Evolutionary conservation across 2,797 vertebrate genomes (phyloP).

Genomic region (Crenichthys baileyi): DNA sequence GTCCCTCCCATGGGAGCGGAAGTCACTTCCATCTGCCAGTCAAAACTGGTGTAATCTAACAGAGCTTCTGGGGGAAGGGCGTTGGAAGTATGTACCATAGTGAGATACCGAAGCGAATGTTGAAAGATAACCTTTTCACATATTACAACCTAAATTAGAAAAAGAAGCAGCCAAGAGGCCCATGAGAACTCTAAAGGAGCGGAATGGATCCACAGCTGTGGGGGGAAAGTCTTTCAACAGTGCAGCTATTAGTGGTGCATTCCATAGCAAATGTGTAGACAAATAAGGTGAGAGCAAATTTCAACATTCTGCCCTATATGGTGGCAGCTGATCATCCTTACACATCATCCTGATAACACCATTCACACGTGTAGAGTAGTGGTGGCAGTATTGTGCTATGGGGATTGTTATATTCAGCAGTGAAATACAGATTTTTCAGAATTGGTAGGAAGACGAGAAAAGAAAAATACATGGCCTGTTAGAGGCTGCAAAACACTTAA

Average conservation of each 20-base stretch:
- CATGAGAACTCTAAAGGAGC: neutral
- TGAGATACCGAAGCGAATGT: too few species aligned
- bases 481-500: neutral
- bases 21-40: too few species aligned
- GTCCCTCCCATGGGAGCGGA: too few species aligned
- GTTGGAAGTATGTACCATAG: too few species aligned
- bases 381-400: neutral
- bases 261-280: neutral
- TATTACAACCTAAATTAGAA: too few species aligned
- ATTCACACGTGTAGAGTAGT: neutral
- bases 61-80: too few species aligned
- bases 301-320: neutral
- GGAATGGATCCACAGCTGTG: neutral
- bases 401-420: neutral
- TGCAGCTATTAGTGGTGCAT: too few species aligned
- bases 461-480: neutral
- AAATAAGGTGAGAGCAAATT: neutral
- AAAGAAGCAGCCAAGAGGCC: neutral
- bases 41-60: too few species aligned
- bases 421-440: neutral
- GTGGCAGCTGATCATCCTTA: neutral
- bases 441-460: neutral
- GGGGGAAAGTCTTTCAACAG: neutral
- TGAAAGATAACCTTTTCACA: too few species aligned
- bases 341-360: neutral